A percentile compares a stretch with the other conserved stretches of the same genome.
Evolutionary conservation across 2,888 invertebrate genomes (phyloP).

Genomic region (Caenorhabditis parvicauda): DNA sequence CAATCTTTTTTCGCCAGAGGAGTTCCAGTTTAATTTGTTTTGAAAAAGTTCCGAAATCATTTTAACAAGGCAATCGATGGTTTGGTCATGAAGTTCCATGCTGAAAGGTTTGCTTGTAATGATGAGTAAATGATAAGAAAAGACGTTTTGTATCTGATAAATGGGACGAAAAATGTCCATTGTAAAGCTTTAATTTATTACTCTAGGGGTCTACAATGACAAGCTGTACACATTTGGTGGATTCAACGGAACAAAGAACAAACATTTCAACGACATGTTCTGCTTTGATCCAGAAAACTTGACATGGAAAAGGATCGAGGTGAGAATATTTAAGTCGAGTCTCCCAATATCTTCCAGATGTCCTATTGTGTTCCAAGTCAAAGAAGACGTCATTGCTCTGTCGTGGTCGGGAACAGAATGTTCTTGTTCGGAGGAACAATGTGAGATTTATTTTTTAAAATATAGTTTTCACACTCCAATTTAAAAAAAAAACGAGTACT

Average conservation of each 20-base stretch:
- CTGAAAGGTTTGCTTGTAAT: background rate
- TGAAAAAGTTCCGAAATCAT: no score
- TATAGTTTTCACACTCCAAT: background rate
- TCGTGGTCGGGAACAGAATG: slow-evolving; percentile 74
- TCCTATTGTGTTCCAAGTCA: slow-evolving; percentile 62
- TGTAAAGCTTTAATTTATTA: no score
- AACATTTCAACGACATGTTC: slow-evolving; percentile 82
- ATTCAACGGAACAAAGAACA: slow-evolving; percentile 76
- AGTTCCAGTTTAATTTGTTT: no score
- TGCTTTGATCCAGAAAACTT: slow-evolving; percentile 69
- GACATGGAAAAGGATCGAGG: slow-evolving; percentile 68
- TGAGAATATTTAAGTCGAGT: slow-evolving; percentile 3
- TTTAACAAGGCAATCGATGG: no score
- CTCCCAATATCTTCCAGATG: background rate
- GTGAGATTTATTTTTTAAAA: slow-evolving; percentile 64
- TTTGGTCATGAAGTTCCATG: no score
- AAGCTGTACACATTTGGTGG: slow-evolving; percentile 87
- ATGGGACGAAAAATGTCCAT: no score
- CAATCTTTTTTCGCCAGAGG: background rate
- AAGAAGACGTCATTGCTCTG: slow-evolving; percentile 74
- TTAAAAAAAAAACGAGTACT: no score
- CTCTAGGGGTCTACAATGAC: slow-evolving; percentile 75
- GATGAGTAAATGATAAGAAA: background rate
- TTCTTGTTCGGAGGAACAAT: slow-evolving; percentile 89
- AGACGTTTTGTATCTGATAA: background rate